Evolutionary conservation across 2,888 invertebrate genomes (phyloP).

Genomic region (Dromius quadrimaculatus): DNA sequence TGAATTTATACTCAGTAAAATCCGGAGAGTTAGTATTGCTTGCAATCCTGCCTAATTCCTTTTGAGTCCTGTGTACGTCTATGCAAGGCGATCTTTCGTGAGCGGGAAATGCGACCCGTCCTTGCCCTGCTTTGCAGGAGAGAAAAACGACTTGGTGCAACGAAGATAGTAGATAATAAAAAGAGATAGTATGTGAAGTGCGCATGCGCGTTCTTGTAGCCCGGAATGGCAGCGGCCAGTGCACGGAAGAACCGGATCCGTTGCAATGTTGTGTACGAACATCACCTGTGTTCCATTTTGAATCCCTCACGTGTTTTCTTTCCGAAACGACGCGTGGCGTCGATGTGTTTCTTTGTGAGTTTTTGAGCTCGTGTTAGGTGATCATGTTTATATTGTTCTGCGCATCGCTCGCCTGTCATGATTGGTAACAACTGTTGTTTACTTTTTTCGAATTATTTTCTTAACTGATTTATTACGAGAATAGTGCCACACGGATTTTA

Average conservation of each 20-base stretch:
- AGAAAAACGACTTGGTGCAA: too few species aligned
- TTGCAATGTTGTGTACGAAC: conserved; percentile 49
- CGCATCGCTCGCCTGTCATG: conserved; percentile 47
- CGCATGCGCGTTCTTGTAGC: conserved; percentile 59
- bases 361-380: conserved; percentile 28
- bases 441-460: conserved; percentile 39
- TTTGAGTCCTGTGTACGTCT: not conserved
- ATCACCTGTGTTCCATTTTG: conserved; percentile 40
- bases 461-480: conserved; percentile 22
- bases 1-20: too few species aligned
- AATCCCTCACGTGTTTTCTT: conserved; percentile 36
- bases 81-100: not conserved
- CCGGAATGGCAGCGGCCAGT: conserved; percentile 62
- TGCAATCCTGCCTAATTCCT: too few species aligned
- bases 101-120: conserved; percentile 56
- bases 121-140: conserved; percentile 58
- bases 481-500: conserved; percentile 32
- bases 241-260: conserved; percentile 57
- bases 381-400: conserved; percentile 50
- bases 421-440: conserved; percentile 50
- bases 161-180: too few species aligned
- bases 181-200: conserved; percentile 28
- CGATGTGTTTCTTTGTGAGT: conserved; percentile 29
- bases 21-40: too few species aligned
- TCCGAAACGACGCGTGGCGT: not conserved